Percentiles rank a stretch among this genome's conserved stretches.
Conservation (phyloP, 2,888 invertebrate species). For the Taenaris catops region DNA sequence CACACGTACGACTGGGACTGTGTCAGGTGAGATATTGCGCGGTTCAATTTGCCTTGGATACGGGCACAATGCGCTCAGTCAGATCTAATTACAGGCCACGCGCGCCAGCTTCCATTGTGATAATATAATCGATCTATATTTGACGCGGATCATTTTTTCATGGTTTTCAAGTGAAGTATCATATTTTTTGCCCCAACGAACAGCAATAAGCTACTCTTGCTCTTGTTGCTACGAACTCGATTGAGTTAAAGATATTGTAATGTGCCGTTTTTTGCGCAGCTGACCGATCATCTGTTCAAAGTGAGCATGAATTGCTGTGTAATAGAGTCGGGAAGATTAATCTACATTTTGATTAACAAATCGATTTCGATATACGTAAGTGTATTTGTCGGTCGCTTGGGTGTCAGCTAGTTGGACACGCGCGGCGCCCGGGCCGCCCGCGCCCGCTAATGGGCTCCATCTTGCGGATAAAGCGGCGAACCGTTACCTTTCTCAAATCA, state of each 20-base stretch:
- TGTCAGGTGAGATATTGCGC: conserved; percentile 66
- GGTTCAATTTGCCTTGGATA: conserved; percentile 58
- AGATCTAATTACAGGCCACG: conserved; percentile 57
- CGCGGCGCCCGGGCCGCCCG: conserved; percentile 35
- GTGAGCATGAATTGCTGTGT: conserved; percentile 16
- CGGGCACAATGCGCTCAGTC: conserved; percentile 50
- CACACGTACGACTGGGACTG: conserved; percentile 52
- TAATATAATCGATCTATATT: conserved; percentile 37
- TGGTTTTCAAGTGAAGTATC: conserved; percentile 29
- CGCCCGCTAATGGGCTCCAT: conserved; percentile 57
- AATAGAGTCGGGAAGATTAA: conserved; percentile 21
- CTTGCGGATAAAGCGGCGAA: conserved; percentile 75
- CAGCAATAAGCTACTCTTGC: conserved; percentile 21
- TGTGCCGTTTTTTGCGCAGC: conserved; percentile 18
- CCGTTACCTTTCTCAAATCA: conserved; percentile 80
- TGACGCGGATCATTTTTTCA: conserved; percentile 33
- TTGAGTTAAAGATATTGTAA: conserved; percentile 24
- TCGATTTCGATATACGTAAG: conserved; percentile 34
- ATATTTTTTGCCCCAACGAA: conserved; percentile 26
- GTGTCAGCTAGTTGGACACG: conserved; percentile 28
- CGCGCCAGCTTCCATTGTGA: conserved; percentile 46
- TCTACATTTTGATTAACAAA: conserved; percentile 40
- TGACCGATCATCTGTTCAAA: conserved; percentile 17
- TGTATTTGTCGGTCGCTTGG: conserved; percentile 27
- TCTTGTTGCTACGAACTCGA: conserved; percentile 19